Evolutionary conservation across 2,888 invertebrate species (phyloP), one percentile per base, ranked within the genome.

Genomic region (Aricia artaxerxes): DNA sequence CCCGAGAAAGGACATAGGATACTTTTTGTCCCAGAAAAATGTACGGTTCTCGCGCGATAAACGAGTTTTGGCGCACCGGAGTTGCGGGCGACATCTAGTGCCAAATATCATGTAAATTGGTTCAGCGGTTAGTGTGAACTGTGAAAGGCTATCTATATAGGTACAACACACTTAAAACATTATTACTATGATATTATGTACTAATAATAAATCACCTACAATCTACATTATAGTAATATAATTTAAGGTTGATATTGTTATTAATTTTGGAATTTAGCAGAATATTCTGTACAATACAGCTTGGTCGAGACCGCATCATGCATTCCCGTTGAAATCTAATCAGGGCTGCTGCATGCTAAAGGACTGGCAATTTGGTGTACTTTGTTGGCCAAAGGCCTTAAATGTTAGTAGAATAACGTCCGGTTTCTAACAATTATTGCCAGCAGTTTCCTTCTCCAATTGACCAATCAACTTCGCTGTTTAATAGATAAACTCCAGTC

Each of bases 321-420:
- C 57, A 57, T 76, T 53, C 57, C 31, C 11, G 24, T 44, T 49
- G 75, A 35, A 76, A 53, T 76, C 53, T 53, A 49, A 53, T 76
- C 76, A 76, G 76, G 76, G 57, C 76, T 76, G 76, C 53, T 57
- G 53, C 53, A 57, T 13, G 24, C 69, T 35, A 69, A 35, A 69
- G 35, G 31, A 35, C 13, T 35, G 35, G 35, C 69, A 69, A 69
- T 69, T 69, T 35, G 69, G 35, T 69, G 35, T 13, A 35, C 69
- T 24, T 64, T 69, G 69, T 53, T 53, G 53, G 13, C 53, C 13
- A 53, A 53, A 53, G 16, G 53, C 53, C 16, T 57, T 4, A 57
- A 16, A 57, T 57, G 1, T 16, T 57, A 57, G 53, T 0, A 1
- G 4, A 57, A 4, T 16, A 16, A 16, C 0, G 13, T 4, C 13